These are phyloP conservation scores for Dichetophora obliterata DNA, from an alignment of 2,888 invertebrate genomes.

Conservation along the genomic window DNA sequence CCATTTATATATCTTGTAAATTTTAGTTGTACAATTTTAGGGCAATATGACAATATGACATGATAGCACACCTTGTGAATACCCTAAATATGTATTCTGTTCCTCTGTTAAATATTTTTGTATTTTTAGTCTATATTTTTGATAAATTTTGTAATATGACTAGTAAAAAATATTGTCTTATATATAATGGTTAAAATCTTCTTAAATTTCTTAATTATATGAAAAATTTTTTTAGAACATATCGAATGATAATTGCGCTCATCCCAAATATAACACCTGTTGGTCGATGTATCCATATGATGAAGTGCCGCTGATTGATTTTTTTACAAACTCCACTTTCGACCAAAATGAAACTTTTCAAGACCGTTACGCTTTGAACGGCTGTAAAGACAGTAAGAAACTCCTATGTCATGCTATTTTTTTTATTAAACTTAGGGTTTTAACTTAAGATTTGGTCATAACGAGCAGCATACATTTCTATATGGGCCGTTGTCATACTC, in stretches of 20 bases:
- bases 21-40: no score
- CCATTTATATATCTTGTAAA: no score
- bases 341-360: constrained; percentile 72
- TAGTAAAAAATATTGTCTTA: no score
- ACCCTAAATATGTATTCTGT: no score
- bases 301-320: constrained; percentile 71
- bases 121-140: no score
- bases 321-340: constrained; percentile 76
- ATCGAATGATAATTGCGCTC: constrained; percentile 58
- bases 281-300: constrained; percentile 75
- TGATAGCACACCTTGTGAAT: no score
- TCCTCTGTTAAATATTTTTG: no score
- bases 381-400: constrained; percentile 70
- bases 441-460: constrained; percentile 71
- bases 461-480: constrained; percentile 71
- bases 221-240: constrained; percentile 39
- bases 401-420: constrained; percentile 1
- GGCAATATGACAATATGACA: no score
- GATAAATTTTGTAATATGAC: no score
- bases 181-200: background rate
- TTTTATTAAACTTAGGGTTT: background rate
- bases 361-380: constrained; percentile 72
- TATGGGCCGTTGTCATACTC: constrained; percentile 75
- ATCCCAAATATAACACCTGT: constrained; percentile 71
- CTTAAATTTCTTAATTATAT: background rate